These are phyloP conservation scores for Syrphus vitripennis DNA, from an alignment of 2,888 invertebrate species.

Conservation along the genomic window DNA sequence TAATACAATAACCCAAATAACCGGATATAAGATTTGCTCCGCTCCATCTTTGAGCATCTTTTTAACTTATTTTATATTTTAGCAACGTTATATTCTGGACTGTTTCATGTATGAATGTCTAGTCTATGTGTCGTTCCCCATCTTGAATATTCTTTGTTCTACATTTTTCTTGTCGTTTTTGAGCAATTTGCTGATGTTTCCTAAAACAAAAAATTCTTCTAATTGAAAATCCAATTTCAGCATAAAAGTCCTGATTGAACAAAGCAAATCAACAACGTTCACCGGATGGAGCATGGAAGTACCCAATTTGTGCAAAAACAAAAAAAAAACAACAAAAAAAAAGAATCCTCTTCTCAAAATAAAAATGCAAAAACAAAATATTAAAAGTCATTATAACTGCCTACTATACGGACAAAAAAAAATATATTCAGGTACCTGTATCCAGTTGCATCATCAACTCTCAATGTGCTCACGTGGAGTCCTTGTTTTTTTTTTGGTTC, in stretches of 20 bases:
- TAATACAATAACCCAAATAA: no score
- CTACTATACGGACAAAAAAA: constrained; percentile 32
- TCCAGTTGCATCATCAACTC: background rate
- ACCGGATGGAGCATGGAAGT: constrained; percentile 12
- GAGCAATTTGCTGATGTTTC: background rate
- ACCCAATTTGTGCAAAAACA: background rate
- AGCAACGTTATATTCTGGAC: background rate
- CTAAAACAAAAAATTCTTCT: constrained; percentile 16
- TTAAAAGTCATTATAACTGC: constrained; percentile 22
- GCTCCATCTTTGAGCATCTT: no score
- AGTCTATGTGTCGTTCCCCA: background rate
- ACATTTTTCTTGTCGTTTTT: background rate
- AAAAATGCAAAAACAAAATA: background rate
- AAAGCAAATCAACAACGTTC: constrained; percentile 52
- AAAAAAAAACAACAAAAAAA: background rate
- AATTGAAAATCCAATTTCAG: constrained; percentile 67
- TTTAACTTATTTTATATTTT: no score
- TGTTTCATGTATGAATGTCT: no score
- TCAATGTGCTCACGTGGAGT: background rate
- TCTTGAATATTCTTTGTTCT: background rate
- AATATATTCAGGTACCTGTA: constrained; percentile 29
- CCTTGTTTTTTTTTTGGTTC: background rate
- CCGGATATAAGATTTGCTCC: no score
- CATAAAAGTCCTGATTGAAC: constrained; percentile 51
- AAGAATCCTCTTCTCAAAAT: background rate